Conservation (phyloP, 2,797 vertebrate genomes). For the Hypotaenidia philippensis region DNA sequence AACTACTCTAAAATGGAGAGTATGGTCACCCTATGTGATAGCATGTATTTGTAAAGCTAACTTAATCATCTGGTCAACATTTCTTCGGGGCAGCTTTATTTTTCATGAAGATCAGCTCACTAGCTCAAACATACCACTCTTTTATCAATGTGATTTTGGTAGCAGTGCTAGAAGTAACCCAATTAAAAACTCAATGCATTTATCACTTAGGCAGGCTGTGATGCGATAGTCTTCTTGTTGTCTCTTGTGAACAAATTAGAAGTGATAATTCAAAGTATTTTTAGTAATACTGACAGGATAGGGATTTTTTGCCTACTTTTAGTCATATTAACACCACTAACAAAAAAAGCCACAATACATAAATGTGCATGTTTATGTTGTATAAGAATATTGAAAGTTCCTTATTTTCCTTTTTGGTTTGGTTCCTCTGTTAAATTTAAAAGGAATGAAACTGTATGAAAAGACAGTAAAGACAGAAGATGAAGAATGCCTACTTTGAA, state of each 20-base stretch:
- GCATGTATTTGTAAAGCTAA: not conserved
- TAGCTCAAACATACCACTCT: not conserved
- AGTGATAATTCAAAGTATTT: conserved; percentile 12
- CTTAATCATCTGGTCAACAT: not conserved
- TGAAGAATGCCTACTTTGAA: not conserved
- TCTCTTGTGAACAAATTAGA: not conserved
- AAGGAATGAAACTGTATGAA: not conserved
- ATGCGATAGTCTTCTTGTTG: not conserved
- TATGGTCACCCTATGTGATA: not conserved
- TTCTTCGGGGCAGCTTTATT: not conserved
- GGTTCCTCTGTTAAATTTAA: not conserved
- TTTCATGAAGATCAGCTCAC: not conserved
- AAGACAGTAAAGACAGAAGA: not conserved
- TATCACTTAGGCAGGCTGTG: conserved; percentile 7
- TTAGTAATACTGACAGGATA: not conserved
- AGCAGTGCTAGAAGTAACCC: not conserved
- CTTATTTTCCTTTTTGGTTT: not conserved
- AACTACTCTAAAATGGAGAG: not conserved
- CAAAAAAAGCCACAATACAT: fast-evolving
- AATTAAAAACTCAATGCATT: conserved; percentile 7
- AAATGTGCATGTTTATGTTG: not conserved
- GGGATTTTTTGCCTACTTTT: not conserved
- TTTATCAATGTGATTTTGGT: not conserved
- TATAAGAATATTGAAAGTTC: not conserved
- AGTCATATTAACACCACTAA: not conserved